phyloP scores from a whole-genome alignment of 2,797 vertebrate genomes.

The Serranus cabrilla region DNA sequence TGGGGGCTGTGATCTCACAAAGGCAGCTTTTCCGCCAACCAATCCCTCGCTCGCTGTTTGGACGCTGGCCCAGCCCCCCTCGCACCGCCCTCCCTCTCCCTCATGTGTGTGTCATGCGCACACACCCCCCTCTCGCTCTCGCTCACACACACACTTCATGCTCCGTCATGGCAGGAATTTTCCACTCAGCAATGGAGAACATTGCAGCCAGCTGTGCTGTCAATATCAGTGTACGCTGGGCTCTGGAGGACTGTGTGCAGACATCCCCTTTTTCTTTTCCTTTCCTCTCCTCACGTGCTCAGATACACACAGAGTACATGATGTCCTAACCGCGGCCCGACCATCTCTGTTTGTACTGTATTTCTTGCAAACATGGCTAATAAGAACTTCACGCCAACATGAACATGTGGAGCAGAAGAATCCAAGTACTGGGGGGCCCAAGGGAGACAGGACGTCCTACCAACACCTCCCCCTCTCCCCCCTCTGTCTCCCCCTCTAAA shows the following conservation, averaged over 20 bases:
- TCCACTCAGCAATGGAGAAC: conserved; percentile 80
- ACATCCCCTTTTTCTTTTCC: conserved; percentile 10
- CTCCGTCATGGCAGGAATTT: conserved; percentile 81
- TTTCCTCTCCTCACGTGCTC: background rate
- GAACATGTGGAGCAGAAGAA: conserved; percentile 48
- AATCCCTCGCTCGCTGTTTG: conserved; percentile 72
- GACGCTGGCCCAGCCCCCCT: conserved; percentile 67
- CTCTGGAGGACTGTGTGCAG: conserved; percentile 53
- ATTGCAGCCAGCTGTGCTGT: conserved; percentile 82
- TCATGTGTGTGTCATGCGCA: conserved; percentile 50
- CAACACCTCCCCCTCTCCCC: conserved; percentile 30
- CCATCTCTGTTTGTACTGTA: background rate
- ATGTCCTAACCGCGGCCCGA: background rate
- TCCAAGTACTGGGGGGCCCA: conserved; percentile 29
- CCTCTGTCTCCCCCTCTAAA: conserved; percentile 22
- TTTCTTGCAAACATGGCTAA: background rate
- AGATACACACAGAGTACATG: conserved; percentile 12
- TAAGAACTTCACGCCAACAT: conserved; percentile 23
- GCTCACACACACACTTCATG: conserved; percentile 55
- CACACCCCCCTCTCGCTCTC: conserved; percentile 25
- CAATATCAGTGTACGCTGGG: conserved; percentile 62
- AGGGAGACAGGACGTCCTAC: conserved; percentile 41
- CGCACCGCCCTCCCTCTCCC: background rate
- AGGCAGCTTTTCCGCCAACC: conserved; percentile 85
- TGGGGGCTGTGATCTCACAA: conserved; percentile 86